A percentile compares a stretch with the other conserved stretches of the same genome.
These are phyloP conservation scores for Minunthozetes semirufus DNA, from an alignment of 2,888 invertebrate genomes.

Conservation along the genomic window DNA sequence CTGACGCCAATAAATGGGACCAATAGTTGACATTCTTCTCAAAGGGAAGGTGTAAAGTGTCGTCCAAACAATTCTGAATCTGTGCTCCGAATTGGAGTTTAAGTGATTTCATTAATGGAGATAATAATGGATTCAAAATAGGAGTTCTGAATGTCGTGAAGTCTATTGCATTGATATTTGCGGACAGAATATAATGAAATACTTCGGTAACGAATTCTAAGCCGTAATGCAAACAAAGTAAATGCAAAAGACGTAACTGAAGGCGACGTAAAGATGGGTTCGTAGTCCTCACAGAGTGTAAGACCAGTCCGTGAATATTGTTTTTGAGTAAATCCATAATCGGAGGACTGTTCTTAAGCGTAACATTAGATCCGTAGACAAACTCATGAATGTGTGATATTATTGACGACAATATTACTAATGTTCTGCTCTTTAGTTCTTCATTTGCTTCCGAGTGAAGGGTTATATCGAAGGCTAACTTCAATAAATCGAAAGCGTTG, in stretches of 20 bases:
- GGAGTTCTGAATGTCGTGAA: background rate
- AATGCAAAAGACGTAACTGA: constrained; percentile 35
- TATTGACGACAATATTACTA: constrained; percentile 29
- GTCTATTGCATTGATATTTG: constrained; percentile 17
- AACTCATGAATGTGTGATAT: constrained; percentile 35
- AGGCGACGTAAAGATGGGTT: constrained; percentile 30
- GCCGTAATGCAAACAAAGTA: constrained; percentile 36
- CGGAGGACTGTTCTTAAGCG: background rate
- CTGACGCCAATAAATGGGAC: constrained; percentile 30
- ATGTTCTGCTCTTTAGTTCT: constrained; percentile 13
- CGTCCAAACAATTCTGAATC: constrained; percentile 32
- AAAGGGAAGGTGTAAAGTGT: constrained; percentile 6
- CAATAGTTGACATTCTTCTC: constrained; percentile 34
- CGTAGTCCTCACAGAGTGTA: background rate
- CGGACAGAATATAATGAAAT: constrained; percentile 32
- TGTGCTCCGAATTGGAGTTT: constrained; percentile 35
- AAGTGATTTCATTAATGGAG: constrained; percentile 31
- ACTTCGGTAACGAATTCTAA: constrained; percentile 34
- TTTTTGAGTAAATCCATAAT: constrained; percentile 29
- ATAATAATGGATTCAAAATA: constrained; percentile 24
- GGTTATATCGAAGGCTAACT: constrained; percentile 34
- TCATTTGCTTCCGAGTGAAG: constrained; percentile 27
- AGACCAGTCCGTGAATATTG: constrained; percentile 32
- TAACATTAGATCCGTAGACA: constrained; percentile 28
- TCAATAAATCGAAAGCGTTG: constrained; percentile 36